Evolutionary conservation across 2,797 vertebrate species (phyloP), one percentile per base, ranked within the genome.

Genomic region (Enteromius mattozi): DNA sequence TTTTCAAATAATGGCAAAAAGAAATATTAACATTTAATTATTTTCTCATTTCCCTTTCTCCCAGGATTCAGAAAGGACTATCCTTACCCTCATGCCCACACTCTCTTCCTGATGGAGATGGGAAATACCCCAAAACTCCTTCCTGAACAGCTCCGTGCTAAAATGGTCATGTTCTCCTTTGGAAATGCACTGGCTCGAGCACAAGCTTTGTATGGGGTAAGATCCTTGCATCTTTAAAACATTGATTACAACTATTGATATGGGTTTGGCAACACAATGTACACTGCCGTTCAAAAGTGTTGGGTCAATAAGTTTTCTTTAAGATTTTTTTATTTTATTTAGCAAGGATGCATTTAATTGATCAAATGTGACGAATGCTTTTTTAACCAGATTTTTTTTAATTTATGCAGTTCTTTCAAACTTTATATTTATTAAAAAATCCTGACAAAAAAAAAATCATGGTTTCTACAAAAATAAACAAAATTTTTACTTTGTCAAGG

Each of bases 151-250:
- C 93, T 99, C 70, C 94, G 95, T 83, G 96, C 97, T 86, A 98
- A 97, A 94, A 97, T 99, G 96, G 85, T 98, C 85, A 96, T 99
- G 96, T 98, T 98, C 79, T 89, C 95, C 63, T 99, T 98, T 70
- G 97, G 96, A 87, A 97, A 95, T 0, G 97, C 98, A 0, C 91
- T 99, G 91, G 96, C 95, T 33, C 96, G 95, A 61, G 98, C 98
- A 17, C 94, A 90, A 86, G 89, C 21, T 0, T 91, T 96, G 0
- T 95, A 96, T 0, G 97, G 97, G 95, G 98, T 99, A 92, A 42
- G 96, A 77, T 24, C 9, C 19, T 75, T 24, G 2, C 13, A 47
- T 27, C 16, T n/a, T 42, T 30, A 33, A 49, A 63, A 42, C 7
- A 80, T 40, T 51, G 21, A 35, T 66, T 51, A 49, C 4, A 65